Evolutionary conservation across 1,140 invertebrate species (phyloP).

Genomic region (Brachionus paranguensis): DNA sequence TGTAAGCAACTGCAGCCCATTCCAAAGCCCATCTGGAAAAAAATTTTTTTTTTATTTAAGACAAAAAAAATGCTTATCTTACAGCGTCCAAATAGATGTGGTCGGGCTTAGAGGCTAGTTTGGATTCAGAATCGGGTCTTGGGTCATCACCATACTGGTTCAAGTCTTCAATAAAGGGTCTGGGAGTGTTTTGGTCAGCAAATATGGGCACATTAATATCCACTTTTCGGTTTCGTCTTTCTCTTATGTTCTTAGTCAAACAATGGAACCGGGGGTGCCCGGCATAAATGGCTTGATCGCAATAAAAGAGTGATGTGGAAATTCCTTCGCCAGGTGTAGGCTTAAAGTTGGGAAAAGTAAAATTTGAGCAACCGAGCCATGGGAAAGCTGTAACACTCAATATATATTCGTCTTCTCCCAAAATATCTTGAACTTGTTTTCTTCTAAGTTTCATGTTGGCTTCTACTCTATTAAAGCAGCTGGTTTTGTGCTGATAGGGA

Average conservation of each 20-base stretch:
- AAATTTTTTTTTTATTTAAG: not conserved
- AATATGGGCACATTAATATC: conserved; percentile 84
- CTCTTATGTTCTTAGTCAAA: conserved; percentile 82
- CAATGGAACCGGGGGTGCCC: conserved; percentile 82
- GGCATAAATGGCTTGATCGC: conserved; percentile 83
- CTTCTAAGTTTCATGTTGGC: conserved; percentile 81
- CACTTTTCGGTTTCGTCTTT: conserved; percentile 84
- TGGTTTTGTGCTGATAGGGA: conserved; percentile 71
- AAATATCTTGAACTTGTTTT: conserved; percentile 72
- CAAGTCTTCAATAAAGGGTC: conserved; percentile 61
- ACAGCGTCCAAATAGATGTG: conserved; percentile 87
- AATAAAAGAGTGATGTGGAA: conserved; percentile 77
- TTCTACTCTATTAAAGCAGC: conserved; percentile 95
- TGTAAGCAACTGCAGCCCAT: conserved; percentile 98
- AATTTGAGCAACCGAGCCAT: conserved; percentile 77
- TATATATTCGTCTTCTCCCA: conserved; percentile 73
- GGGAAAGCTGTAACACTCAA: conserved; percentile 87
- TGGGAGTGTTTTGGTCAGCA: conserved; percentile 72
- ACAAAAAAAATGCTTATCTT: not conserved
- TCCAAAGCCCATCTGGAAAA: conserved; percentile 81
- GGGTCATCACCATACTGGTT: conserved; percentile 3
- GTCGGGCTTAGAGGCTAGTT: conserved; percentile 55
- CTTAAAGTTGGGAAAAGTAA: conserved; percentile 71
- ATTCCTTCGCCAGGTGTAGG: not conserved
- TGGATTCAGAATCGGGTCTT: not conserved